phyloP scores from a whole-genome alignment of 2,888 invertebrate genomes.

The Torymus aiolomorphi region DNA sequence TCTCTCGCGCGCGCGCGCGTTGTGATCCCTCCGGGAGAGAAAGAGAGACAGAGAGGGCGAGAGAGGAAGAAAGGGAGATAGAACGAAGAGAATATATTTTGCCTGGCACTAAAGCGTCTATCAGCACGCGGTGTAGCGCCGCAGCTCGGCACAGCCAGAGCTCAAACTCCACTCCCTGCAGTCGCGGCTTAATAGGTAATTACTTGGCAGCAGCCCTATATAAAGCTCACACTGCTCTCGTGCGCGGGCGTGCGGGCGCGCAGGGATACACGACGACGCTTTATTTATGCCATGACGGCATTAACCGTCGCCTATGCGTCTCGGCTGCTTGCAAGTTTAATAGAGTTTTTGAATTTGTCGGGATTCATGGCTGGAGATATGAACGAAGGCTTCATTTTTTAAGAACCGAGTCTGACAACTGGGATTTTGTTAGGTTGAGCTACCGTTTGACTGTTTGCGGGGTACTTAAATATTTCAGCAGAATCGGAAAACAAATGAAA shows the following conservation, averaged over 20 bases:
- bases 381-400: no score
- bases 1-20: no score
- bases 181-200: constrained; percentile 56
- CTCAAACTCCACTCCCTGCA: constrained; percentile 16
- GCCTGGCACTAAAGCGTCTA: constrained; percentile 34
- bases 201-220: constrained; percentile 29
- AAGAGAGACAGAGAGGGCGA: no score
- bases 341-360: not conserved
- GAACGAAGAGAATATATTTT: constrained; percentile 24
- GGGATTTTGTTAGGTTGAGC: no score
- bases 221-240: not conserved
- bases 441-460: no score
- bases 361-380: not conserved
- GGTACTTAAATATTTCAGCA: no score
- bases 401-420: no score
- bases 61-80: no score
- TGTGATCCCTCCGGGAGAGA: no score
- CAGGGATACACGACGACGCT: constrained; percentile 8
- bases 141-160: constrained; percentile 12
- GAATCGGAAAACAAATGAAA: no score
- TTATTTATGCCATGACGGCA: constrained; percentile 37
- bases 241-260: not conserved
- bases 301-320: not conserved
- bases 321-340: constrained; percentile 1
- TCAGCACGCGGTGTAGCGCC: constrained; percentile 26